These are phyloP conservation scores for Phengaris alcon DNA, from an alignment of 2,888 invertebrate genomes.

Conservation along the genomic window DNA sequence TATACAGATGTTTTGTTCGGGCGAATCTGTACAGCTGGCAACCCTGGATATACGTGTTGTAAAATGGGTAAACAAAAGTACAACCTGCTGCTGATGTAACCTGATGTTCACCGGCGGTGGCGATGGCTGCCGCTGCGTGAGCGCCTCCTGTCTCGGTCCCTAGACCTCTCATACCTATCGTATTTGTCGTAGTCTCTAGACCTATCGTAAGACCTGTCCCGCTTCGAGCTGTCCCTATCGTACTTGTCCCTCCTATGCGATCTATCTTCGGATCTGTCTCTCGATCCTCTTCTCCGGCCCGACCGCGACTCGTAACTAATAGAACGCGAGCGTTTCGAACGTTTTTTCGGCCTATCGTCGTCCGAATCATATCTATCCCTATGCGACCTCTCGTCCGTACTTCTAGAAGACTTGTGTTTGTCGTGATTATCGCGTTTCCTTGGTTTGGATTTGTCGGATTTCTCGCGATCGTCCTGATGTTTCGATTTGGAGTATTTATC, in stretches of 20 bases:
- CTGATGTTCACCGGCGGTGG: slow-evolving; percentile 70
- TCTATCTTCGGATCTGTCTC: slow-evolving; percentile 53
- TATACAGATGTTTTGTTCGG: background rate
- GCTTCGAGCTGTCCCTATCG: slow-evolving; percentile 51
- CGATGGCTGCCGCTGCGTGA: slow-evolving; percentile 63
- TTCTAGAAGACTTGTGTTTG: slow-evolving; percentile 55
- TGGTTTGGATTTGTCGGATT: slow-evolving; percentile 50
- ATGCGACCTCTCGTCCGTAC: slow-evolving; percentile 55
- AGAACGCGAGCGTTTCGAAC: slow-evolving; percentile 60
- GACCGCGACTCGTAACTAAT: slow-evolving; percentile 61
- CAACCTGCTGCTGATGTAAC: slow-evolving; percentile 68
- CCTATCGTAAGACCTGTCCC: slow-evolving; percentile 50
- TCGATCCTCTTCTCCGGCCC: slow-evolving; percentile 48
- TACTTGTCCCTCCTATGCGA: slow-evolving; percentile 54
- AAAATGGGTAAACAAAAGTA: slow-evolving; percentile 48
- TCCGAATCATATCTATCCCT: slow-evolving; percentile 63
- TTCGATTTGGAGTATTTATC: slow-evolving; percentile 56
- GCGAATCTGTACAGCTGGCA: slow-evolving; percentile 7
- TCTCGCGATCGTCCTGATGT: slow-evolving; percentile 55
- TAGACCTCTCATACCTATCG: slow-evolving; percentile 74
- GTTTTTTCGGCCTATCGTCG: slow-evolving; percentile 60
- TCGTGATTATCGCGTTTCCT: slow-evolving; percentile 59
- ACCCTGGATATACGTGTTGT: slow-evolving; percentile 31
- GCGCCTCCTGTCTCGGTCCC: slow-evolving; percentile 64
- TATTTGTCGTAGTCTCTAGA: slow-evolving; percentile 52